Evolutionary conservation across 2,888 invertebrate genomes (phyloP), one percentile per base, ranked within the genome.

Genomic region (Limenitis camilla): DNA sequence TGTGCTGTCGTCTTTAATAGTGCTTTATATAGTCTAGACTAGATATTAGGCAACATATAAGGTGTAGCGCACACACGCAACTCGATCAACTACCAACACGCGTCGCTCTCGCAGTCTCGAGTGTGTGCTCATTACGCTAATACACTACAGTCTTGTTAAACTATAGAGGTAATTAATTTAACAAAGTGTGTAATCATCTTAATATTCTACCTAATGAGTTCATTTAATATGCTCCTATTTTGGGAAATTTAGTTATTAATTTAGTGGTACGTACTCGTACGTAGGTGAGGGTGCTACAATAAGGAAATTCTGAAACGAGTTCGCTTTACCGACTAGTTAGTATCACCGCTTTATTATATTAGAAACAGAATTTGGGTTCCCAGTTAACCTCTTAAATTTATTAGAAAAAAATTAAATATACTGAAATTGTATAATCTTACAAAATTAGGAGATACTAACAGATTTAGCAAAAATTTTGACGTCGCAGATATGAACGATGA

Each of bases 71-170:
- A 41, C 46, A 47, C 56, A 49, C 49, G 49, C 55, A 49, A 43
- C 49, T 49, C 53, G 54, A 57, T 65, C 67, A 67, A 72, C 72
- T 72, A 67, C 64, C 72, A 71, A 67, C 64, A 65, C 68, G 58
- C 56, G 57, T 60, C 74, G 63, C 49, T 49, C 52, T 55, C 49
- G 40, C 19, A 19, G 19, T 30, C 39, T 47, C 52, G 45, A 52
- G 52, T 49, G 52, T 54, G 52, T 52, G 52, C 55, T 55, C 52
- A 55, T 47, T 55, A 57, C 52, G 44, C 49, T 49, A 53, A 56
- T 53, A 53, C 49, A 49, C n/a, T n/a, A n/a, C n/a, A n/a, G 53
- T 53, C 55, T 49, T 55, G 55, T 52, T 55, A 48, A 52, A 44
- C 48, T 43, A 44, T 42, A 42, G 49, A 49, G 30, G 40, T 45